Conservation (phyloP, 1,140 invertebrate species). For the Neelides sp. region DNA sequence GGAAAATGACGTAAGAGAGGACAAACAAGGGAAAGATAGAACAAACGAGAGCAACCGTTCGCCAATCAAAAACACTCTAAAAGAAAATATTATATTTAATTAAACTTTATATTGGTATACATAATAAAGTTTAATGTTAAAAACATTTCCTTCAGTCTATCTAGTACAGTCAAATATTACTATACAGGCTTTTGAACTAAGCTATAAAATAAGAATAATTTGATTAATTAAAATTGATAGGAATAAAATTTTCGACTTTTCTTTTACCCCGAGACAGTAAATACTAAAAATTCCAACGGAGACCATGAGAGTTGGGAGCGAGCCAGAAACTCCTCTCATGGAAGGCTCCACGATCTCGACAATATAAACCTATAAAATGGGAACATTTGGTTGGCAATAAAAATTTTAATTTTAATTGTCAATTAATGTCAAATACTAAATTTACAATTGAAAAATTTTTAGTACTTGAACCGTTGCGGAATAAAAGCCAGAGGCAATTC, state of each 20-base stretch:
- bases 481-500: conserved; percentile 28
- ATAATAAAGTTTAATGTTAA: too few relatives aligned
- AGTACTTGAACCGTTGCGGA: conserved; percentile 23
- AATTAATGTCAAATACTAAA: neutral
- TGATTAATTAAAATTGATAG: too few relatives aligned
- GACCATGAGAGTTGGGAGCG: conserved; percentile 39
- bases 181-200: too few relatives aligned
- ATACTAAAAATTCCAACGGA: conserved; percentile 35
- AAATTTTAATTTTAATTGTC: neutral
- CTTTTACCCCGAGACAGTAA: conserved; percentile 33
- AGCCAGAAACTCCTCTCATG: conserved; percentile 38
- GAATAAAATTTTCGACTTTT: too few relatives aligned
- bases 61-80: conserved; percentile 17
- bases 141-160: too few relatives aligned
- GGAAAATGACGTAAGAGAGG: conserved; percentile 40
- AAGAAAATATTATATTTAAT: too few relatives aligned
- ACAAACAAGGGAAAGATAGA: conserved; percentile 46
- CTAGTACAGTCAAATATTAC: too few relatives aligned
- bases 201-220: too few relatives aligned
- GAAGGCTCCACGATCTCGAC: conserved; percentile 40
- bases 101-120: too few relatives aligned
- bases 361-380: conserved; percentile 38
- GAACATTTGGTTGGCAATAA: neutral
- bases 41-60: conserved; percentile 46
- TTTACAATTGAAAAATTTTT: neutral